These are phyloP conservation scores for Gobionotothen gibberifrons DNA, from an alignment of 2,797 vertebrate genomes.

Conservation along the genomic window DNA sequence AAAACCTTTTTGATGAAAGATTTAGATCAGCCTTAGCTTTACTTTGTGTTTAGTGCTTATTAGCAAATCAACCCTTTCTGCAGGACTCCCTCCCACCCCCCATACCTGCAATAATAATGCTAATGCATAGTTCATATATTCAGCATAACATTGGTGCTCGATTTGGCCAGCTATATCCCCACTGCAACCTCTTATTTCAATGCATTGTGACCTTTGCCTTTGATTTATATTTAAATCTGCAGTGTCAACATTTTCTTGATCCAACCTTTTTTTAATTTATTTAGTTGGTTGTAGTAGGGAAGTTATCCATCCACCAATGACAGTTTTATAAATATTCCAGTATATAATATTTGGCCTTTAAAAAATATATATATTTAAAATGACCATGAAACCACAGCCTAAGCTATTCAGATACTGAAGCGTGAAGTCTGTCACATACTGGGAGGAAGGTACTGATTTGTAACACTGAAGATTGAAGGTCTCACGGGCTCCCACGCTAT, in stretches of 20 bases:
- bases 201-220: conserved; percentile 10
- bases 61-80: not conserved
- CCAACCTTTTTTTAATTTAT: conserved; percentile 6
- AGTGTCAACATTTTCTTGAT: conserved; percentile 12
- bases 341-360: conserved; percentile 36
- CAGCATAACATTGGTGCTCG: not conserved
- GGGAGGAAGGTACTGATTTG: conserved; percentile 69
- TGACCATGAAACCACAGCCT: conserved; percentile 57
- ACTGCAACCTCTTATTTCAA: conserved; percentile 4
- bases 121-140: conserved; percentile 25
- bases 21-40: too few species aligned
- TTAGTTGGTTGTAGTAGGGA: conserved; percentile 3
- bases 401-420: conserved; percentile 43
- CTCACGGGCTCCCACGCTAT: conserved; percentile 64
- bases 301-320: conserved; percentile 28
- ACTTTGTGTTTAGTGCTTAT: too few species aligned
- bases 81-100: not conserved
- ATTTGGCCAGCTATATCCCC: not conserved
- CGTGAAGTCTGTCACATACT: conserved; percentile 42
- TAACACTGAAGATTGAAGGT: conserved; percentile 61
- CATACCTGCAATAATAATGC: conserved; percentile 21
- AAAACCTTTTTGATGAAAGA: too few species aligned
- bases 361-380: conserved; percentile 66
- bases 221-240: conserved; percentile 18
- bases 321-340: conserved; percentile 40